Evolutionary conservation across 2,888 invertebrate genomes (phyloP), one percentile per base, ranked within the genome.

Genomic region (Melipona beecheii): DNA sequence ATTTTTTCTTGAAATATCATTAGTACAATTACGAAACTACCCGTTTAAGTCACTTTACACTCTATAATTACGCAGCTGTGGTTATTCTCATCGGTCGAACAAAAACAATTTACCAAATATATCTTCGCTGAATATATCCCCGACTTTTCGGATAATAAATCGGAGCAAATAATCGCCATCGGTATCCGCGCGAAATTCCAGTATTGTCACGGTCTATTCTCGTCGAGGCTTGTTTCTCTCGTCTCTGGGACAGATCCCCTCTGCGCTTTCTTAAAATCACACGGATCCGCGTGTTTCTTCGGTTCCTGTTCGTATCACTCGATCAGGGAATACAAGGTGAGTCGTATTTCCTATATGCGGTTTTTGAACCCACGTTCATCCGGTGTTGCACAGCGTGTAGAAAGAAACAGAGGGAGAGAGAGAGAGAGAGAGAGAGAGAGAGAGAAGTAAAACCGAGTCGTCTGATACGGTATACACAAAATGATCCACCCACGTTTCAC

Each of bases 321-420:
- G 85, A 77, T 82, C 87, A 56, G 69, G 65, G 75, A 80, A 77
- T 81, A 80, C 75, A 78, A 64, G 84, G 74, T 77, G 85, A 88
- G 85, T 87, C 79, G 82, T 85, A 89, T 88, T 88, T 85, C 78
- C 81, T 78, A 85, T 82, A 86, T 66, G 76, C 66, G 85, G 88
- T 81, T 89, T 85, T 83, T 83, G 78, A 85, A 83, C 85, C 74
- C 75, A 56, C 69, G 52, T 76, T 50, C 77, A 66, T 54, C 50
- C 27, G 6, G 24, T 54, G 71, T 56, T 62, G 62, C 68, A 68
- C 60, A 74, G 13, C 50, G 36, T 24, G 27, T 27, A 36, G 36
- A 36, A 9, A 36, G 36, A 36, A 9, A 72, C 62, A 56, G 56
- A n/a, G 15, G 11, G 27, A 27, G 27, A 72, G 65, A 56, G n/a